Evolutionary conservation across 2,113 vertebrate genomes (phyloP).

Genomic region (Ochotona curzoniae): DNA sequence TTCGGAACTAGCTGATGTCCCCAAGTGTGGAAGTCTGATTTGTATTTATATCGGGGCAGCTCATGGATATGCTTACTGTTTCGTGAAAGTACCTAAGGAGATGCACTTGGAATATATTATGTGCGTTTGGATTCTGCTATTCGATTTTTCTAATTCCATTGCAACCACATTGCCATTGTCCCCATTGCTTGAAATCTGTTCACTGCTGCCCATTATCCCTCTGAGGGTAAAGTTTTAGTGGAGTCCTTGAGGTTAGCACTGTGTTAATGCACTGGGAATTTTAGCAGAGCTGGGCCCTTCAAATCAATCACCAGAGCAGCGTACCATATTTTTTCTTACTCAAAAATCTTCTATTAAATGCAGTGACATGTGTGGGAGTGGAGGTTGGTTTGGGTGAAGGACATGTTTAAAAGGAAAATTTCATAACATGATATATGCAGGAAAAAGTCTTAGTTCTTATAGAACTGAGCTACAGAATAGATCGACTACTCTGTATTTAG

Average conservation of each 20-base stretch:
- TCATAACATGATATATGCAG: slow-evolving; percentile 59
- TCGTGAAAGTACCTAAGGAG: slow-evolving; percentile 46
- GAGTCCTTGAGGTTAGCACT: slow-evolving; percentile 54
- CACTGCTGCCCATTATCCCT: background rate
- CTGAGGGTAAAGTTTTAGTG: background rate
- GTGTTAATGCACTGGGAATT: slow-evolving; percentile 63
- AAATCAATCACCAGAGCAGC: slow-evolving; percentile 67
- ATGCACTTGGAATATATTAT: slow-evolving; percentile 49
- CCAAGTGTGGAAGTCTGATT: background rate
- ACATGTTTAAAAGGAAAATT: slow-evolving; percentile 62
- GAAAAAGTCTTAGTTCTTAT: slow-evolving; percentile 43
- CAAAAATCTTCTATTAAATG: slow-evolving; percentile 68
- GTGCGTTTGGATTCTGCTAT: slow-evolving; percentile 34
- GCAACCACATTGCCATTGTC: slow-evolving; percentile 52
- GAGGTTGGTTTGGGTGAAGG: slow-evolving; percentile 71
- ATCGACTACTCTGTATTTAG: background rate
- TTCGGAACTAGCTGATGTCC: background rate
- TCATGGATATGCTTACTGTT: slow-evolving; percentile 31
- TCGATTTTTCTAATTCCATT: slow-evolving; percentile 65
- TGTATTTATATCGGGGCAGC: background rate
- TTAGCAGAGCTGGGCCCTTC: slow-evolving; percentile 34
- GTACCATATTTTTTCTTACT: slow-evolving; percentile 60
- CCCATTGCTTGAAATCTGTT: slow-evolving; percentile 22
- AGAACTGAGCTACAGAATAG: slow-evolving; percentile 28
- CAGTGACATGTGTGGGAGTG: slow-evolving; percentile 54